Evolutionary conservation across 2,797 vertebrate genomes (phyloP), one percentile per base, ranked within the genome.

Genomic region (Crenuchus spilurus): DNA sequence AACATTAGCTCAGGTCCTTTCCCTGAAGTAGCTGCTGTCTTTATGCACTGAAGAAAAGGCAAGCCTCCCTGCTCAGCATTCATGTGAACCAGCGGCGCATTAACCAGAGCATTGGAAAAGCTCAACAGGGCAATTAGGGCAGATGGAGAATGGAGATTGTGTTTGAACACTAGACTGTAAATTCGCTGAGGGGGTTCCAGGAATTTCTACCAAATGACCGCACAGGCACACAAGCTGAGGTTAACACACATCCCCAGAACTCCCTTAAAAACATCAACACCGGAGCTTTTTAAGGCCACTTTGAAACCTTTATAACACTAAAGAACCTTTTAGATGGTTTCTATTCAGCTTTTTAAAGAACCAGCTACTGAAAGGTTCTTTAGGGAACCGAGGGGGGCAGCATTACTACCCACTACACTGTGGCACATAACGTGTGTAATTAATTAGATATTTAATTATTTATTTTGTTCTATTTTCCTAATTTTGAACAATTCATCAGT

Each of bases 1-100:
- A 73, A 81, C 84, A 88, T 90, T 90, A 90, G 88, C 87, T 91
- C 88, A 90, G 89, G 77, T 65, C 69, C 86, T 88, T 87, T 85
- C 80, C 79, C 85, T 90, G 81, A 88, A 92, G 89, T 87, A 86
- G 88, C 81, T 83, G 64, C 44, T 41, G 22, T 41, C 22, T 28
- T 28, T 16, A 24, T 1, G 55, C 9, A 8, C 18, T 62, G 37
- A 31, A 30, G 16, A 24, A 13, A 64, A 30, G 30, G 48, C 28
- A 60, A 20, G 3, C 41, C 22, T 8, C 58, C 37, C 74, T 48
- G 44, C 26, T 57, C 44, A 13, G 74, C 65, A 75, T 72, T 71
- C 68, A 72, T 42, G n/a, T 60, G 63, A 31, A 4, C 33, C 44
- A 33, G 9, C n/a, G 64, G 49, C 51, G 65, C 67, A 70, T 64